Evolutionary conservation across 2,797 vertebrate genomes (phyloP).

Genomic region (Lophius americanus): DNA sequence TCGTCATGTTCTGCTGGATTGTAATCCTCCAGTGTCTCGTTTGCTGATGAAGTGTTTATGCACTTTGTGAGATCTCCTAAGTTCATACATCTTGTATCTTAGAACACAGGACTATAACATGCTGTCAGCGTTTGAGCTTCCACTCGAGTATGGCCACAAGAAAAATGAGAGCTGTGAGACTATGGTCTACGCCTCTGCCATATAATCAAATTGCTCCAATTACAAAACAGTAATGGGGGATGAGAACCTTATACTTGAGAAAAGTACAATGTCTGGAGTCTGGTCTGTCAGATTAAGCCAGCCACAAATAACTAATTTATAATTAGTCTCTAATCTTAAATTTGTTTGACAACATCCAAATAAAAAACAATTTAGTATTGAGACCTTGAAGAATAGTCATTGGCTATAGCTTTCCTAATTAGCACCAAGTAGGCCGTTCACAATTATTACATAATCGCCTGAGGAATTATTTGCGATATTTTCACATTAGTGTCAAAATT

Average conservation of each 20-base stretch:
- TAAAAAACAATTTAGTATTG: background rate
- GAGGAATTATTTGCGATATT: too few relatives aligned
- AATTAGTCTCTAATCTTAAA: background rate
- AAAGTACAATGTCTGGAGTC: slow-evolving; percentile 75
- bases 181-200: background rate
- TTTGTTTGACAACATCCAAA: background rate
- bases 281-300: slow-evolving; percentile 22
- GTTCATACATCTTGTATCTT: background rate
- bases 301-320: background rate
- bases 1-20: too few relatives aligned
- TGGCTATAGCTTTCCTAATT: too few relatives aligned
- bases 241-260: slow-evolving; percentile 54
- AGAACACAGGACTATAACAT: too few relatives aligned
- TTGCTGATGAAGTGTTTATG: background rate
- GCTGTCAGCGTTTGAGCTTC: background rate
- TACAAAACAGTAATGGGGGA: slow-evolving; percentile 29
- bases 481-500: too few relatives aligned
- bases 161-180: background rate
- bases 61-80: background rate
- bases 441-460: too few relatives aligned
- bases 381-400: background rate
- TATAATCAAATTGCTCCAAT: background rate
- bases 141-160: background rate
- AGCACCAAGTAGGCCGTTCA: too few relatives aligned
- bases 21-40: background rate